Evolutionary conservation across 2,797 vertebrate species (phyloP).

Genomic region (Sebastes steindachneri): DNA sequence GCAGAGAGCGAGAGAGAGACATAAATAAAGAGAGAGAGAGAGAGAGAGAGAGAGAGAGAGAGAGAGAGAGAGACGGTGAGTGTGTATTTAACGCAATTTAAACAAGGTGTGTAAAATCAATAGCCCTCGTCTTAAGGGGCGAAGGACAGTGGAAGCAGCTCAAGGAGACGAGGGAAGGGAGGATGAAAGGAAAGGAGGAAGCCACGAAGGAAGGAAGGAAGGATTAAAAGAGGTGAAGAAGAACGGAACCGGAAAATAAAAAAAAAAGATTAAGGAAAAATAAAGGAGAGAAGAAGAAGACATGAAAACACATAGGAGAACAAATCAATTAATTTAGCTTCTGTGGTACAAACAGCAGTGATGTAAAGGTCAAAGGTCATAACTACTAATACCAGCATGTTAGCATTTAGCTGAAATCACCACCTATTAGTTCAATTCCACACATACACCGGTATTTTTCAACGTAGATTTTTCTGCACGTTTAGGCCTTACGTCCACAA

Average conservation of each 20-base stretch:
- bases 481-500: no score
- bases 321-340: no score
- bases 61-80: neutral
- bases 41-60: neutral
- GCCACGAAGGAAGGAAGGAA: neutral
- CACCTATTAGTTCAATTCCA: no score
- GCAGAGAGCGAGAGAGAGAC: slow-evolving; percentile 11
- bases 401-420: no score
- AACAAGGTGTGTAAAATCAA: slow-evolving; percentile 70
- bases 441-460: no score
- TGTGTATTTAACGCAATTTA: slow-evolving; percentile 54
- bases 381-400: no score
- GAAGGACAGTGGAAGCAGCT: slow-evolving; percentile 44
- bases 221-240: neutral
- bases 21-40: slow-evolving; percentile 34
- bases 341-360: no score
- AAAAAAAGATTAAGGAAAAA: neutral
- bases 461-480: no score
- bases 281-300: neutral
- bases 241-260: neutral
- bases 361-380: no score
- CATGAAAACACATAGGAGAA: neutral
- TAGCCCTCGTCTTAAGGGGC: slow-evolving; percentile 53
- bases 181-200: neutral
- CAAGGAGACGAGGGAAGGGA: slow-evolving; percentile 30